These are phyloP conservation scores for Aegypius monachus DNA, from an alignment of 2,113 vertebrate genomes.

Conservation along the genomic window DNA sequence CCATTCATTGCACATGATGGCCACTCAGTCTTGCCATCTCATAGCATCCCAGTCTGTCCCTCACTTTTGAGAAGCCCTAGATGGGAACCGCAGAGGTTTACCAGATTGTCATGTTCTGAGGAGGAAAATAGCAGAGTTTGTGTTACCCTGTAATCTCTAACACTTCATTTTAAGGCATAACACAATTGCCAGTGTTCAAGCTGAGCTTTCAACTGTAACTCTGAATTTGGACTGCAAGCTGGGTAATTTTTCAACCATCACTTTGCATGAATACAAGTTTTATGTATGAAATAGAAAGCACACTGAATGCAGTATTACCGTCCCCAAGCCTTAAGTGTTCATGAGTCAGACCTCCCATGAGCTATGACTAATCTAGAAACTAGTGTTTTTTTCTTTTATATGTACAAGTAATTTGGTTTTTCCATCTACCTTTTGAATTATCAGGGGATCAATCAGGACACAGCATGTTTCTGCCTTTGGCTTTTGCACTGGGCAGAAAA, in stretches of 20 bases:
- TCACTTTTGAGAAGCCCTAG: not conserved
- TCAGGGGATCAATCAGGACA: not conserved
- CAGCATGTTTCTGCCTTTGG: not conserved
- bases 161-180: not conserved
- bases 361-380: constrained; percentile 25
- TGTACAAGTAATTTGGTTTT: not conserved
- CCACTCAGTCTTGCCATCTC: not conserved
- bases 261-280: not conserved
- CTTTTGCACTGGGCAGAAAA: not conserved
- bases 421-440: constrained; percentile 33
- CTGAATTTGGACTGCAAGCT: not conserved
- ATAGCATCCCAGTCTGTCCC: not conserved
- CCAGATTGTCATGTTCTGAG: not conserved
- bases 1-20: not conserved
- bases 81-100: not conserved
- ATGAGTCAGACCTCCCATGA: constrained; percentile 45
- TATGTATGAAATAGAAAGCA: not conserved
- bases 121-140: not conserved
- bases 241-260: not conserved
- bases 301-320: not conserved
- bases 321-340: not conserved
- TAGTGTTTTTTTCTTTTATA: not conserved
- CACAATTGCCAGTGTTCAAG: not conserved
- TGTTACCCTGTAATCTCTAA: not conserved
- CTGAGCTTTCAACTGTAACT: not conserved